Percentiles rank a stretch among this genome's conserved stretches.
phyloP scores from a whole-genome alignment of 2,797 vertebrate genomes.

The Amazona ochrocephala region DNA sequence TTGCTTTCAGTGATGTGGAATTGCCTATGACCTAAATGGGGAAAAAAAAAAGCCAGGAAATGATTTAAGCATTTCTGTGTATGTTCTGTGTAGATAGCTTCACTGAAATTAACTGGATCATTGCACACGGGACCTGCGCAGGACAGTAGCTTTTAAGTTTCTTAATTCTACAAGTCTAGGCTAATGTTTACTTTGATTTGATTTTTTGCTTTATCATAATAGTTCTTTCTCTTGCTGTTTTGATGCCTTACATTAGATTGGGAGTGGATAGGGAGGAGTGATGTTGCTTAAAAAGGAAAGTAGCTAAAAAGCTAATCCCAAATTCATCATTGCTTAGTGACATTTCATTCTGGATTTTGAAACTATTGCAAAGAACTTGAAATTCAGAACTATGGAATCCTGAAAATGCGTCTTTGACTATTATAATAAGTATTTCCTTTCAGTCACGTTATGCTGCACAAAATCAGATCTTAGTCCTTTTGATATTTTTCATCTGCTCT shows the following conservation, averaged over 20 bases:
- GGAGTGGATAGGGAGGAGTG: not conserved
- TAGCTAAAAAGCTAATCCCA: not conserved
- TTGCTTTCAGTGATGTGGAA: not conserved
- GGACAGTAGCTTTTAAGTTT: not conserved
- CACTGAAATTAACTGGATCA: not conserved
- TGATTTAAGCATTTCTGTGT: not conserved
- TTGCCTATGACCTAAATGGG: not conserved
- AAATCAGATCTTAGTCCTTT: not conserved
- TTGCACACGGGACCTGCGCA: not conserved
- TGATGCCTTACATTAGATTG: not conserved
- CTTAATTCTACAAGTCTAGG: not conserved
- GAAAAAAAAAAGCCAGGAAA: rapidly evolving
- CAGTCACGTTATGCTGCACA: not conserved
- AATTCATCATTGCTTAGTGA: not conserved
- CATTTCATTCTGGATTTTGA: not conserved
- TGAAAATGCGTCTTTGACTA: not conserved
- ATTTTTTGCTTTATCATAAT: not conserved
- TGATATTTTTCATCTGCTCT: not conserved
- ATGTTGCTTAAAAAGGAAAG: not conserved
- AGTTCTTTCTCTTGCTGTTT: not conserved
- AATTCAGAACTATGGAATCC: not conserved
- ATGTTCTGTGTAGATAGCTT: not conserved
- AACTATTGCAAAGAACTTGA: not conserved
- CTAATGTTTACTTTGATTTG: not conserved
- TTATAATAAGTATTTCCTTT: not conserved